A percentile compares a stretch with the other conserved stretches of the same genome.
phyloP scores from a whole-genome alignment of 2,888 invertebrate species.

The Rhaphigaster nebulosa region DNA sequence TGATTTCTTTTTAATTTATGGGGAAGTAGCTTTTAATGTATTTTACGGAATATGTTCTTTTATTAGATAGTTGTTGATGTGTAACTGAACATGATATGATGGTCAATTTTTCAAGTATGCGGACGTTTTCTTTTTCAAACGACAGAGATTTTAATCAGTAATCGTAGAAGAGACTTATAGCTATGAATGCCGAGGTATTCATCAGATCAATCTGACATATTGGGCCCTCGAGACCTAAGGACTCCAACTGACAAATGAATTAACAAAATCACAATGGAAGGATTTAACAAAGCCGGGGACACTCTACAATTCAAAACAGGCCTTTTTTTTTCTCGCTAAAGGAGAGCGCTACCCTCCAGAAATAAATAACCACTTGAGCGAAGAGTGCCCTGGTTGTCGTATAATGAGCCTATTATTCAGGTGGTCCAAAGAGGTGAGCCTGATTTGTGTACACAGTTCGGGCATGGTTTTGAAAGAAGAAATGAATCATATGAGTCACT shows the following conservation, averaged over 20 bases:
- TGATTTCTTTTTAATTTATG: too few relatives aligned
- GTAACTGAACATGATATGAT: too few relatives aligned
- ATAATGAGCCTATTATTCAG: slow-evolving; percentile 46
- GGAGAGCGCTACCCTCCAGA: slow-evolving; percentile 18
- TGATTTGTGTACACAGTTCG: slow-evolving; percentile 43
- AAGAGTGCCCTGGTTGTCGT: slow-evolving; percentile 38
- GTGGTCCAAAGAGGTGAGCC: neutral
- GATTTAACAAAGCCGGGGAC: slow-evolving; percentile 26
- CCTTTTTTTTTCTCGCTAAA: slow-evolving; percentile 4
- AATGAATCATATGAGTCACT: slow-evolving; percentile 41
- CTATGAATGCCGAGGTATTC: neutral
- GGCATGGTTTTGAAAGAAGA: slow-evolving; percentile 36
- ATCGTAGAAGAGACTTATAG: neutral
- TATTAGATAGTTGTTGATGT: too few relatives aligned
- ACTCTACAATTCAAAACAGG: slow-evolving; percentile 38
- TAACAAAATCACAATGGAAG: slow-evolving; percentile 31
- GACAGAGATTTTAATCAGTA: neutral
- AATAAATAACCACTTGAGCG: slow-evolving; percentile 36
- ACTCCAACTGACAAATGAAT: slow-evolving; percentile 15
- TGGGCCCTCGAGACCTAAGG: neutral
- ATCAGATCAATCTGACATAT: slow-evolving; percentile 3
- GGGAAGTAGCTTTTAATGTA: too few relatives aligned
- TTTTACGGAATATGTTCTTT: too few relatives aligned
- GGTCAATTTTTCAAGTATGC: neutral
- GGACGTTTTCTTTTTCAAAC: neutral